Evolutionary conservation across 64 coral and sea anemone species (phyloP).

Genomic region (Stichodactyla helianthus): DNA sequence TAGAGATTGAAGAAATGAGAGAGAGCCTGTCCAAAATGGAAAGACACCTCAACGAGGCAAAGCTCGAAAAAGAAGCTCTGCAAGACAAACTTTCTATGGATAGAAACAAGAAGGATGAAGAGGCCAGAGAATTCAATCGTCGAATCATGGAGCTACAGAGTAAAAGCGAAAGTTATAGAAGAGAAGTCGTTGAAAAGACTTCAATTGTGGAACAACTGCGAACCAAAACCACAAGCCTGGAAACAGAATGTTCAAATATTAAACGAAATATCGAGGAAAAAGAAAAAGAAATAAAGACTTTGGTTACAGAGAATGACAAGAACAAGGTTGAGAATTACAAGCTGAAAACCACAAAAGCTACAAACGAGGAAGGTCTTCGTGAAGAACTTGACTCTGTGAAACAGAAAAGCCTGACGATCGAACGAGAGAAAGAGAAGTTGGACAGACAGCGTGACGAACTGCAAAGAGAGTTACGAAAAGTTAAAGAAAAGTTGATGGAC

Average conservation of each 20-base stretch:
- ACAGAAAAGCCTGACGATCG: conserved; percentile 69
- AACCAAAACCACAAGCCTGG: conserved; percentile 41
- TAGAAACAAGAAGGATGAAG: conserved; percentile 69
- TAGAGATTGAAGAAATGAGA: conserved; percentile 45
- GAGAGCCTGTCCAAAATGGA: conserved; percentile 59
- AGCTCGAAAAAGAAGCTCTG: conserved; percentile 61
- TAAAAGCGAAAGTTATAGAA: conserved; percentile 68
- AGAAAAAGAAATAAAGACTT: conserved; percentile 24
- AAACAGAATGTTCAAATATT: conserved; percentile 45
- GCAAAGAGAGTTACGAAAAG: conserved; percentile 67
- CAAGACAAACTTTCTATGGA: conserved; percentile 40
- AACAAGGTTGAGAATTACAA: conserved; percentile 40
- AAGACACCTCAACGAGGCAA: conserved; percentile 41
- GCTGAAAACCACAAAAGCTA: conserved; percentile 31
- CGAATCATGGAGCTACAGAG: conserved; percentile 69
- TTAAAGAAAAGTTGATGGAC: conserved; percentile 70
- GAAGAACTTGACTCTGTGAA: conserved; percentile 88
- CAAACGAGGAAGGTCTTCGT: conserved; percentile 41
- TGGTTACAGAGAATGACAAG: conserved; percentile 56
- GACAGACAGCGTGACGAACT: conserved; percentile 67
- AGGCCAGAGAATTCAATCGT: conserved; percentile 49
- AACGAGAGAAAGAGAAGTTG: conserved; percentile 71
- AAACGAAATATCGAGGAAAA: conserved; percentile 73
- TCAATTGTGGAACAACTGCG: conserved; percentile 51
- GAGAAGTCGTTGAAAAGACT: conserved; percentile 72